Conservation (phyloP, 2,113 vertebrate genomes). For the Trematomus loennbergii region DNA sequence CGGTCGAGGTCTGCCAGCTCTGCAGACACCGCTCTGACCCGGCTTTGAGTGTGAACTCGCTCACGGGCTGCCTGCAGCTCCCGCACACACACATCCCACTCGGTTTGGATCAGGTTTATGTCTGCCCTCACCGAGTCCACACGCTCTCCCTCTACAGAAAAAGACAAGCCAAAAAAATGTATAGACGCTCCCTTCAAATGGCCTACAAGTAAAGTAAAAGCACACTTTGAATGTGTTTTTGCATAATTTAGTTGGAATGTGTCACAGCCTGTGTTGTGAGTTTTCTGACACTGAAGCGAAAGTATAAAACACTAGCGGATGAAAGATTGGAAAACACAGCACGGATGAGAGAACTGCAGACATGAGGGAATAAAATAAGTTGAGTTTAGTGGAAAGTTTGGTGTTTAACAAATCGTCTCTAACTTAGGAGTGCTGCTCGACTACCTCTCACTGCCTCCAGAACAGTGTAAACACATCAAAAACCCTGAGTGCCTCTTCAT, state of each 20-base stretch:
- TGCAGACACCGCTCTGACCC: constrained; percentile 81
- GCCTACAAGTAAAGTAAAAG: not conserved
- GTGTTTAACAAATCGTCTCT: constrained; percentile 17
- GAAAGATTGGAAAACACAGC: constrained; percentile 2
- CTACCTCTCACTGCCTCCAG: constrained; percentile 29
- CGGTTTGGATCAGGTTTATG: constrained; percentile 79
- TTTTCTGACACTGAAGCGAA: not conserved
- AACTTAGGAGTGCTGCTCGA: not conserved
- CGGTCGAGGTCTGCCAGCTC: constrained; percentile 85
- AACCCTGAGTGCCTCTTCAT: constrained; percentile 40
- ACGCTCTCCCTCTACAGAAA: constrained; percentile 80
- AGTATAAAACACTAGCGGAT: not conserved
- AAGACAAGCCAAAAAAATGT: not conserved
- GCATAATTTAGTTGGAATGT: not conserved
- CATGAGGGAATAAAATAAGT: constrained; percentile 2
- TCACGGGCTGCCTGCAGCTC: constrained; percentile 83
- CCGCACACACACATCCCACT: constrained; percentile 84
- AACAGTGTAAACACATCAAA: constrained; percentile 46
- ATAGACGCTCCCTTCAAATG: not conserved
- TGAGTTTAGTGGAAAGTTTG: constrained; percentile 28
- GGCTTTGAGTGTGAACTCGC: constrained; percentile 85
- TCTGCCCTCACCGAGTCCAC: constrained; percentile 76
- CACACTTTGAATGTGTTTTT: not conserved
- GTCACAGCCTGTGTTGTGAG: not conserved
- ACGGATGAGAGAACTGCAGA: constrained; percentile 4